These are phyloP conservation scores for Elymnias hypermnestra DNA, from an alignment of 1,140 invertebrate genomes.

Conservation along the genomic window DNA sequence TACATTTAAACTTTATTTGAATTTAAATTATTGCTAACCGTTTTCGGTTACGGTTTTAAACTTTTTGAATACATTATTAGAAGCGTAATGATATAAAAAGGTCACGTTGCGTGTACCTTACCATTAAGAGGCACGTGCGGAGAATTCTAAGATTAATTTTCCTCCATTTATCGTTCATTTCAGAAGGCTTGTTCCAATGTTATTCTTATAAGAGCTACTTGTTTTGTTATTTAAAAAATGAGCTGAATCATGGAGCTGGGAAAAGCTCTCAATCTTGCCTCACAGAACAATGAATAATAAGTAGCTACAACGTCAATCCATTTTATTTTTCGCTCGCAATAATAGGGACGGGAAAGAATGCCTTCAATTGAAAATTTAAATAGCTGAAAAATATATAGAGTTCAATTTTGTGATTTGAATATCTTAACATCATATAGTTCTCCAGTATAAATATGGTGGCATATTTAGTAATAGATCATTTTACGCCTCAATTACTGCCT, in stretches of 20 bases:
- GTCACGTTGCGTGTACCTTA: constrained; percentile 13
- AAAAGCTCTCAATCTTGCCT: constrained; percentile 41
- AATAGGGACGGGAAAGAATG: constrained; percentile 47
- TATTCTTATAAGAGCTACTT: constrained; percentile 33
- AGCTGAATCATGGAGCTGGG: constrained; percentile 56
- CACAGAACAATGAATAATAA: constrained; percentile 68
- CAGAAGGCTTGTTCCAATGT: constrained; percentile 32
- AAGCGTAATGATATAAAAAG: constrained; percentile 6
- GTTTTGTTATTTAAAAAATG: constrained; percentile 67
- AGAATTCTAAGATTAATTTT: constrained; percentile 24
- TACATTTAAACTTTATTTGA: no score
- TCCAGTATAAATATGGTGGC: no score
- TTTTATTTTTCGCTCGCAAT: constrained; percentile 57
- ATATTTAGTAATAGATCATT: no score
- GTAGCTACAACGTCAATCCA: constrained; percentile 59
- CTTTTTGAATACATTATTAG: background rate
- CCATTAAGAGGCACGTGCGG: constrained; percentile 19
- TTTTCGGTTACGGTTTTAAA: no score
- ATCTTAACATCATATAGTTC: no score
- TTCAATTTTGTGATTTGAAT: background rate
- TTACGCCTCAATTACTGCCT: no score
- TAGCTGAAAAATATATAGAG: constrained; percentile 31
- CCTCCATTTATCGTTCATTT: constrained; percentile 22
- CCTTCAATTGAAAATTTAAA: constrained; percentile 64
- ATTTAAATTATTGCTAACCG: no score